A percentile compares a stretch with the other conserved stretches of the same genome.
Conservation (phyloP, 1,140 invertebrate genomes). For the Pseudachorutes palmiensis region DNA sequence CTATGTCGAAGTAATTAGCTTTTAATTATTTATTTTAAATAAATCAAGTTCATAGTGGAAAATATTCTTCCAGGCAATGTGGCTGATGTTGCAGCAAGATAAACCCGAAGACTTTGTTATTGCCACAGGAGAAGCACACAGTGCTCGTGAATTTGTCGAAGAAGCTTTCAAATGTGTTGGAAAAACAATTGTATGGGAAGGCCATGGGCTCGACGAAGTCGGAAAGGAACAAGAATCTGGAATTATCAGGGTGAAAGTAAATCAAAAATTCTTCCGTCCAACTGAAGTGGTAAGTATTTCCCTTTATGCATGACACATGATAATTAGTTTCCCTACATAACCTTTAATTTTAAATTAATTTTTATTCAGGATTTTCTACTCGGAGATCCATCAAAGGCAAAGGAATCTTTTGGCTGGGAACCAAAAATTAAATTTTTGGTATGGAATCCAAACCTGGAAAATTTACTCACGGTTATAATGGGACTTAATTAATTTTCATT, state of each 20-base stretch:
- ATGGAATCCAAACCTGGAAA: conserved; percentile 38
- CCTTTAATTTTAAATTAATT: conserved; percentile 27
- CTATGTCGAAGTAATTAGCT: conserved; percentile 76
- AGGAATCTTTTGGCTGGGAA: conserved; percentile 72
- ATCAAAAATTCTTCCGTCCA: conserved; percentile 91
- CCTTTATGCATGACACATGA: no score
- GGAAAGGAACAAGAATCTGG: conserved; percentile 68
- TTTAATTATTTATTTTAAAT: not conserved
- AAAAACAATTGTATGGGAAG: conserved; percentile 71
- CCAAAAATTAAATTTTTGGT: conserved; percentile 75
- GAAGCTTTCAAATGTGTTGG: conserved; percentile 71
- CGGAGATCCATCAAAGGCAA: conserved; percentile 86
- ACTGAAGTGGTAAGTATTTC: conserved; percentile 84
- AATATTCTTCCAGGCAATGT: conserved; percentile 86
- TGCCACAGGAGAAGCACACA: conserved; percentile 88
- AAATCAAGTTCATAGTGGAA: not conserved
- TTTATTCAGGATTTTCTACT: conserved; percentile 68
- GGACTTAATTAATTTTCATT: not conserved
- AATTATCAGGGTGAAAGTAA: conserved; percentile 77
- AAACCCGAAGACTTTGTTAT: conserved; percentile 93
- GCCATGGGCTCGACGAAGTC: conserved; percentile 68
- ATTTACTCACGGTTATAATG: not conserved
- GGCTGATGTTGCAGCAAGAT: conserved; percentile 96
- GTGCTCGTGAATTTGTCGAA: conserved; percentile 94
- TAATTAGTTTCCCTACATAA: not conserved